phyloP scores from a whole-genome alignment of 2,888 invertebrate genomes.

The Stictocephala bisonia region DNA sequence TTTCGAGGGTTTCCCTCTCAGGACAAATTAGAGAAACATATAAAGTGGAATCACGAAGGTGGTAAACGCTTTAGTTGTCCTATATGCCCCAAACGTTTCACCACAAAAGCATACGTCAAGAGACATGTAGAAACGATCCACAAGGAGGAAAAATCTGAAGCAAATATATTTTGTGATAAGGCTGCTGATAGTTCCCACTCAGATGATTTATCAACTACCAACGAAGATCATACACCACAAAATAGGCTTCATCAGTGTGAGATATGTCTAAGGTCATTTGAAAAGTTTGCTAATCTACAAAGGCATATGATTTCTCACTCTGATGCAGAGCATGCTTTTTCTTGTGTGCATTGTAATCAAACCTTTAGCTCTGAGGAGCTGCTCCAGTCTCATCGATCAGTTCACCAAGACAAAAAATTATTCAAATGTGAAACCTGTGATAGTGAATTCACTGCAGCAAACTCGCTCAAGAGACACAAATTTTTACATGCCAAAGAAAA shows the following conservation, averaged over 20 bases:
- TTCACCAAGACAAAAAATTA: slow-evolving; percentile 10
- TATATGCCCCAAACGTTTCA: background rate
- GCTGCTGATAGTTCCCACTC: background rate
- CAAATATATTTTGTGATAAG: background rate
- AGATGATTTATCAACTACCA: background rate
- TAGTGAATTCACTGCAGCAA: background rate
- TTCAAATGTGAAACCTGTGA: slow-evolving; percentile 43
- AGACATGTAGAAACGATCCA: background rate
- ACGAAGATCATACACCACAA: background rate
- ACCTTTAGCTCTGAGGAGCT: background rate
- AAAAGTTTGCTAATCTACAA: slow-evolving; percentile 9
- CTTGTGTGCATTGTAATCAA: slow-evolving; percentile 15
- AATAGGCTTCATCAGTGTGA: slow-evolving; percentile 12
- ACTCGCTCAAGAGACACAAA: slow-evolving; percentile 21
- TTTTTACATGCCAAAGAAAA: slow-evolving; percentile 24
- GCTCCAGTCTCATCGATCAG: background rate
- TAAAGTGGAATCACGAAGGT: background rate
- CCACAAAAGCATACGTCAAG: background rate
- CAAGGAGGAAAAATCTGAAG: background rate
- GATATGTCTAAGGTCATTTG: slow-evolving; percentile 9
- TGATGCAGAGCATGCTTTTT: background rate
- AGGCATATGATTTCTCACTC: slow-evolving; percentile 5
- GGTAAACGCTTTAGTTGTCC: background rate
- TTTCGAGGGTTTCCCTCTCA: background rate
- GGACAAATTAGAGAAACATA: background rate